Conservation (phyloP, 2,113 vertebrate genomes). For the Sakesphorus luctuosus region DNA sequence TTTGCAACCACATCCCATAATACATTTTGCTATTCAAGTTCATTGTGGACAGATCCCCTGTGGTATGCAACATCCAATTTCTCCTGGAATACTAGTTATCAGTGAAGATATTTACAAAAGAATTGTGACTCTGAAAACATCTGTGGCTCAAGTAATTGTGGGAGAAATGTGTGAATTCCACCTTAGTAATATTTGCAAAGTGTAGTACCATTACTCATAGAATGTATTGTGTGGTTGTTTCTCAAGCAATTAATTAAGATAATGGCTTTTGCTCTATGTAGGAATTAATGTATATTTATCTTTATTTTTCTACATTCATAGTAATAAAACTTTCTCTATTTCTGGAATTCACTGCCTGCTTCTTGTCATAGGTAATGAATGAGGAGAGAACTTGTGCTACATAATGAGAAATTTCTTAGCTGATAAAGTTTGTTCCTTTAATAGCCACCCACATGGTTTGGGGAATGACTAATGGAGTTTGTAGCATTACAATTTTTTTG, state of each 20-base stretch:
- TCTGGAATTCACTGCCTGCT: background rate
- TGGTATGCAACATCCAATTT: background rate
- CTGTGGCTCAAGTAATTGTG: background rate
- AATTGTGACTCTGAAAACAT: background rate
- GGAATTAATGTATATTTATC: background rate
- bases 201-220: background rate
- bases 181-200: background rate
- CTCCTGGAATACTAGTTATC: background rate
- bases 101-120: background rate
- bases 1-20: background rate
- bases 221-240: background rate
- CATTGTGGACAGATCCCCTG: background rate
- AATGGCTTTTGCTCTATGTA: background rate
- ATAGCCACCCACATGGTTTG: background rate
- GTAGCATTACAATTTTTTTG: background rate
- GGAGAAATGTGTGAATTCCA: background rate
- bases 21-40: background rate
- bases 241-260: background rate
- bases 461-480: background rate
- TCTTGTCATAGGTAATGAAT: background rate
- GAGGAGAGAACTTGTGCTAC: background rate
- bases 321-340: background rate
- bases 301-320: background rate
- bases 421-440: slow-evolving; percentile 18
- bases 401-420: slow-evolving; percentile 19